phyloP scores from a whole-genome alignment of 2,888 invertebrate genomes.

The Drosophila limbata region DNA sequence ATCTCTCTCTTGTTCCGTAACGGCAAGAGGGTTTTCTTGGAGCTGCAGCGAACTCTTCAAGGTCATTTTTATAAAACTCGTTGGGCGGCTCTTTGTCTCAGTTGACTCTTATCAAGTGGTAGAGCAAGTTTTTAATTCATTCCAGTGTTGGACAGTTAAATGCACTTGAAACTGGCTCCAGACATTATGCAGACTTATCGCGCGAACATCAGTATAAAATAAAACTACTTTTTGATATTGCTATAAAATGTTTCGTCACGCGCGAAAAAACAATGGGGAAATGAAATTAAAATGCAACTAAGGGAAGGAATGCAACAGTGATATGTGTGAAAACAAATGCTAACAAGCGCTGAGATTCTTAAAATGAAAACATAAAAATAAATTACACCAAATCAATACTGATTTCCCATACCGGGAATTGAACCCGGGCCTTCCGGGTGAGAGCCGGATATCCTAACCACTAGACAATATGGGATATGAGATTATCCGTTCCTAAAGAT shows the following conservation, averaged over 20 bases:
- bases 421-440: slow-evolving; percentile 90
- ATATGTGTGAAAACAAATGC: slow-evolving; percentile 1
- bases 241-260: slow-evolving; percentile 26
- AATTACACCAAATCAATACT: neutral
- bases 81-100: slow-evolving; percentile 31
- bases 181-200: slow-evolving; percentile 32
- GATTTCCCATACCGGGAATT: slow-evolving; percentile 94
- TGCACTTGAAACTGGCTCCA: slow-evolving; percentile 42
- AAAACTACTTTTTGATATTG: slow-evolving; percentile 10
- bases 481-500: fast-evolving
- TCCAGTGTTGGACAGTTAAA: slow-evolving; percentile 15
- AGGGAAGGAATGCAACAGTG: neutral
- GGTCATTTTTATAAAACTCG: slow-evolving; percentile 43
- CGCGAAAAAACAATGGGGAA: slow-evolving; percentile 11
- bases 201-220: slow-evolving; percentile 16
- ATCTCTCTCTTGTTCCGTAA: slow-evolving; percentile 11
- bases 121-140: slow-evolving; percentile 40
- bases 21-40: slow-evolving; percentile 18
- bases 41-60: slow-evolving; percentile 26
- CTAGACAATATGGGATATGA: slow-evolving; percentile 85
- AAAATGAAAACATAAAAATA: neutral
- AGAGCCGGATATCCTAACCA: slow-evolving; percentile 86
- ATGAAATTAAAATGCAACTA: slow-evolving; percentile 10
- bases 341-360: neutral
- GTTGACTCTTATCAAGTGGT: slow-evolving; percentile 25